Conservation (phyloP, 2,888 invertebrate genomes). For the Habroteleia sp. region DNA sequence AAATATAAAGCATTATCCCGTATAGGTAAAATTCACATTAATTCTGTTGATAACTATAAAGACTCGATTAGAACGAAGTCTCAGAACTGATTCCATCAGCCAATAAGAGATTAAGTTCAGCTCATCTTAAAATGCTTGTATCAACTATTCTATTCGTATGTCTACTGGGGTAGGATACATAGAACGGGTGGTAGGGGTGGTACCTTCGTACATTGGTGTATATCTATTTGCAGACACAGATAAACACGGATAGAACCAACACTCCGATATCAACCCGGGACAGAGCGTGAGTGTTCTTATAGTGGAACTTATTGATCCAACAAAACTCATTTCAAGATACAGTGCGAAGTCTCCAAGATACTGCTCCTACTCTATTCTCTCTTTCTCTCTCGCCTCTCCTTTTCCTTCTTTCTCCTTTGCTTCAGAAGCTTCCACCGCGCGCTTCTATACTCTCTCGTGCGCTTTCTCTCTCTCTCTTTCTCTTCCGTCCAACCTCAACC, state of each 20-base stretch:
- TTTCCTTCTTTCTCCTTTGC: constrained; percentile 62
- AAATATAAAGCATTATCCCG: no score
- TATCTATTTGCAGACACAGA: constrained; percentile 81
- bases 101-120: constrained; percentile 75
- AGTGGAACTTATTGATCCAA: constrained; percentile 82
- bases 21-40: no score
- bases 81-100: constrained; percentile 1
- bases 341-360: constrained; percentile 82
- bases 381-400: constrained; percentile 68
- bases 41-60: not conserved
- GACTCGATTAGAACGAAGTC: constrained; percentile 19
- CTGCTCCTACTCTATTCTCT: constrained; percentile 75
- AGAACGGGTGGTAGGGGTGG: constrained; percentile 66
- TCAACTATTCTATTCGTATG: constrained; percentile 75
- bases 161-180: constrained; percentile 68
- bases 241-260: constrained; percentile 78
- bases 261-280: constrained; percentile 75
- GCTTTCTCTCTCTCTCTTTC: constrained; percentile 62
- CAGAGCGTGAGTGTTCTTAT: constrained; percentile 81
- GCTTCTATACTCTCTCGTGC: constrained; percentile 60
- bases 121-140: constrained; percentile 78
- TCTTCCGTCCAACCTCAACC: constrained; percentile 68
- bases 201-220: constrained; percentile 76
- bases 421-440: constrained; percentile 64
- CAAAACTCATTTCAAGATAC: constrained; percentile 82